Conservation (phyloP, 2,888 invertebrate genomes). For the Geophilus truncorum region DNA sequence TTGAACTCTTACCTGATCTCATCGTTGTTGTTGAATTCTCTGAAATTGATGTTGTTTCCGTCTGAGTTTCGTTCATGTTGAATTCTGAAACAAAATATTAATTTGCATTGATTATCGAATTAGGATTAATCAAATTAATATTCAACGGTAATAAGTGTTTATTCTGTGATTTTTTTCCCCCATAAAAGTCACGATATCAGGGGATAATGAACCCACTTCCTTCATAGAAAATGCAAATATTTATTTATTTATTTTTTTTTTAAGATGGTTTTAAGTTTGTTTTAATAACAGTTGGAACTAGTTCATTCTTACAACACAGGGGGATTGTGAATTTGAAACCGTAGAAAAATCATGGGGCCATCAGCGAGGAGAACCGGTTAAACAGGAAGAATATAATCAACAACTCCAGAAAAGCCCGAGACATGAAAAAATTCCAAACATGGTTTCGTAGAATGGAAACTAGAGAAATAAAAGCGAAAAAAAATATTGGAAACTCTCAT, state of each 20-base stretch:
- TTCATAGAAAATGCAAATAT: neutral
- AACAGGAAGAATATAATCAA: neutral
- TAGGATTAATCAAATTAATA: neutral
- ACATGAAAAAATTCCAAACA: neutral
- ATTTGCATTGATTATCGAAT: neutral
- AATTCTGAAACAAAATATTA: neutral
- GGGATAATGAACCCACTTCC: slow-evolving; percentile 2
- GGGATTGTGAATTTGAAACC: neutral
- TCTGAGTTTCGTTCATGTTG: neutral
- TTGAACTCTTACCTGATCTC: neutral
- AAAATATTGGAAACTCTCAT: neutral
- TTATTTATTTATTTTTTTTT: neutral
- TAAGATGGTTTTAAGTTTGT: neutral
- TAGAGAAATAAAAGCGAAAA: too few relatives aligned
- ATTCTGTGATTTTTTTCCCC: neutral
- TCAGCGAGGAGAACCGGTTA: neutral
- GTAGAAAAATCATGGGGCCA: neutral
- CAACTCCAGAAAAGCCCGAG: neutral
- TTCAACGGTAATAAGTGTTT: neutral
- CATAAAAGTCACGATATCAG: neutral
- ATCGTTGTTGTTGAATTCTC: neutral
- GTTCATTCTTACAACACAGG: neutral
- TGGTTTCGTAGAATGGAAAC: neutral
- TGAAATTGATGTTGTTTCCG: neutral
- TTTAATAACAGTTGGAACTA: neutral